Evolutionary conservation across 1,140 invertebrate genomes (phyloP).

Genomic region (Venustaconcha ellipsiformis): DNA sequence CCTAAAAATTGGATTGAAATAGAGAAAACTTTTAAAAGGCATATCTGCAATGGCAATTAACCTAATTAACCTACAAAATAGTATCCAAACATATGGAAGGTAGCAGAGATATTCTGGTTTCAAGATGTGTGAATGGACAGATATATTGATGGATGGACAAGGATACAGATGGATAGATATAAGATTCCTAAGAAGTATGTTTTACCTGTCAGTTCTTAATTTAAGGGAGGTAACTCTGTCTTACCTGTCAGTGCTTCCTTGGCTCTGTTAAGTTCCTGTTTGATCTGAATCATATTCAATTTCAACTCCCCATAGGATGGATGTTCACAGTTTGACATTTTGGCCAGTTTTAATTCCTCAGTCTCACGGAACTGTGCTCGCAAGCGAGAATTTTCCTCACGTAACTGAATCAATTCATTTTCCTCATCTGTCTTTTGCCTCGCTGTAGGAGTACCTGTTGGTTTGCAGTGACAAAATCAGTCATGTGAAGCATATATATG

Average conservation of each 20-base stretch:
- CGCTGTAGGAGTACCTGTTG: background rate
- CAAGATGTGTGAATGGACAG: too few relatives aligned
- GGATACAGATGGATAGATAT: too few relatives aligned
- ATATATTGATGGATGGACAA: too few relatives aligned
- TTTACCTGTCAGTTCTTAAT: too few relatives aligned
- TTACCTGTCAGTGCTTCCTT: slow-evolving; percentile 74
- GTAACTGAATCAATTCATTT: slow-evolving; percentile 47
- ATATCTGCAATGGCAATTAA: too few relatives aligned
- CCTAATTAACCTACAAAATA: too few relatives aligned
- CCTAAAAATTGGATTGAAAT: too few relatives aligned
- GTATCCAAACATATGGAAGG: too few relatives aligned
- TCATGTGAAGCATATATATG: background rate
- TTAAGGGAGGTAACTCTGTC: slow-evolving; percentile 2
- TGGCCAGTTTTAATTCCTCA: slow-evolving; percentile 71
- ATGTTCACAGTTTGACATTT: slow-evolving; percentile 34
- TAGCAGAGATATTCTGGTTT: too few relatives aligned
- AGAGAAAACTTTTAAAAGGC: too few relatives aligned
- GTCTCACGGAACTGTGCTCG: slow-evolving; percentile 78
- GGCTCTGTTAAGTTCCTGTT: slow-evolving; percentile 65
- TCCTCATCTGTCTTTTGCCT: slow-evolving; percentile 40
- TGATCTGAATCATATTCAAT: slow-evolving; percentile 58
- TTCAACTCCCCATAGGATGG: slow-evolving; percentile 56
- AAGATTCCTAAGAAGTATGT: too few relatives aligned
- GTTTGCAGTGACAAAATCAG: background rate
- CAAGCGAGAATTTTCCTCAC: slow-evolving; percentile 67